Base-by-base conservation (phyloP, 2,113 vertebrate genomes). In the Pygoscelis adeliae region DNA sequence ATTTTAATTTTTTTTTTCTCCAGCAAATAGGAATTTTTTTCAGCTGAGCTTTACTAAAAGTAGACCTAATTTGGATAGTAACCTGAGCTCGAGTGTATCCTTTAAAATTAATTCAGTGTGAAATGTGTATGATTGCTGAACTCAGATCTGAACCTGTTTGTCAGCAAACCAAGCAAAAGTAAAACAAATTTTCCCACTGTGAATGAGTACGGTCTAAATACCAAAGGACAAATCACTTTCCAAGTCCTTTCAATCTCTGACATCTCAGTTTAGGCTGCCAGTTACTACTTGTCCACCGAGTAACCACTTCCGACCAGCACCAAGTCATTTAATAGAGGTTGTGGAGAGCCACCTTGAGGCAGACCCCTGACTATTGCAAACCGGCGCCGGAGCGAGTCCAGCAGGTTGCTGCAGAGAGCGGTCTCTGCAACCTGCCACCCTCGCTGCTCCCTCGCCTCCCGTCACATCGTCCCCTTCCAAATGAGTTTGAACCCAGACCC, bases 21-120 rank as follows among this genome's bases (percentile, higher is more conserved):
- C 30, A 66, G 30, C 2, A 8, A 61, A 61, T 7, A 27, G 6
- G 19, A 23, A 21, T 15, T 38, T 30, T 62, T 83, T 71, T 19
- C 25, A 34, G 18, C 15, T 15, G 3, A 15, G 5, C 13, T 70
- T 62, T 46, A 26, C 17, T 73, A n/a, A 52, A 83, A 89, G 29
- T 26, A 59, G 21, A 23, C 78, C 13, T 46, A 42, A 55, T 55
- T 62, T 85, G 36, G 29, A 15, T 25, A 56, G 12, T 61, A 34
- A 26, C 1, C 0, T 56, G 9, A 69, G 15, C 26, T 49, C 0
- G 0, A 65, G 22, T 15, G 16, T 36, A 62, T 32, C 29, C n/a
- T 71, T 62, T 47, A 23, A 44, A 46, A 66, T 32, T 21, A 73
- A 59, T 38, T 55, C 25, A 40, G 10, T 26, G 9, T 47, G 26